Evolutionary conservation across 2,888 invertebrate genomes (phyloP).

Genomic region (Leptodirus hochenwartii): DNA sequence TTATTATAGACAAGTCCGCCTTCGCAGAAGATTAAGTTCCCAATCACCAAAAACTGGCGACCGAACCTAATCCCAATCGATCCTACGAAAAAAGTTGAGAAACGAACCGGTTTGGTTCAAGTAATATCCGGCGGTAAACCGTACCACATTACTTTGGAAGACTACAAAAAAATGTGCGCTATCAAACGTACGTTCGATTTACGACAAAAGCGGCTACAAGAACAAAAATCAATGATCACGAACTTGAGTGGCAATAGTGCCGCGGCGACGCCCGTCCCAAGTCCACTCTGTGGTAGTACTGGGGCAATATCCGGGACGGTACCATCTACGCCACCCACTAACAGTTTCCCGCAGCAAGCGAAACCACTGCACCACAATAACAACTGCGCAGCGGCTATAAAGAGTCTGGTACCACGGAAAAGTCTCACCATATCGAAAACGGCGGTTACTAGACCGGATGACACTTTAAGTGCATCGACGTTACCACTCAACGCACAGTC

Average conservation of each 20-base stretch:
- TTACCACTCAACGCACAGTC: conserved; percentile 17
- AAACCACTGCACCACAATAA: conserved; percentile 8
- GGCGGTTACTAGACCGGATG: conserved; percentile 16
- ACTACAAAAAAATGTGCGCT: conserved; percentile 64
- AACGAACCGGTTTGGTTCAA: conserved; percentile 43
- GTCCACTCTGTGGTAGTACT: too few species aligned
- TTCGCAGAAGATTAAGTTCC: conserved; percentile 27
- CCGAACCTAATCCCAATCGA: conserved; percentile 51
- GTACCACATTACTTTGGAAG: conserved; percentile 58
- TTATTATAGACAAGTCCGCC: too few species aligned
- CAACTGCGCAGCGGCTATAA: conserved; percentile 17
- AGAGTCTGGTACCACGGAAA: conserved; percentile 19
- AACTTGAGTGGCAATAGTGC: conserved; percentile 9
- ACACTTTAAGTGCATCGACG: conserved; percentile 3
- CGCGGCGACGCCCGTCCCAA: conserved; percentile 14
- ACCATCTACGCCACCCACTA: conserved; percentile 5
- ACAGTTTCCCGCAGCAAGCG: conserved; percentile 8
- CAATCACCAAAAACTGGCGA: conserved; percentile 48
- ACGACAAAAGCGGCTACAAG: conserved; percentile 33
- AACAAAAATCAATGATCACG: conserved; percentile 28
- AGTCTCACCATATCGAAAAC: conserved; percentile 21
- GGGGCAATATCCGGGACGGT: neutral
- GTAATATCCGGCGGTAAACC: conserved; percentile 62
- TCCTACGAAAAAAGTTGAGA: conserved; percentile 20
- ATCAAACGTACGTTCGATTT: conserved; percentile 39